Base-by-base conservation (phyloP, 2,888 invertebrate genomes). In the Aplocera efformata region DNA sequence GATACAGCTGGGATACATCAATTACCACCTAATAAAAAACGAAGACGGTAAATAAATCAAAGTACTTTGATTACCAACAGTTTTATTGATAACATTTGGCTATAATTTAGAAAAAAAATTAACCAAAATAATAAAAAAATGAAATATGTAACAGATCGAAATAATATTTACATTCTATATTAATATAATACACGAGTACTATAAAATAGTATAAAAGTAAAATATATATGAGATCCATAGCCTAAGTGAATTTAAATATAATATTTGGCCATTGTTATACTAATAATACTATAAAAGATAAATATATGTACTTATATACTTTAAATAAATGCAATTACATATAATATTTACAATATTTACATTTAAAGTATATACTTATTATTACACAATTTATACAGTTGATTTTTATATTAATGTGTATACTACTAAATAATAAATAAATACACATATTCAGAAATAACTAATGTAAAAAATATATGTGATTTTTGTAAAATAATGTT, bases 11-110 rank as follows among this genome's bases (percentile, higher is more conserved):
- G n/a, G n/a, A n/a, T n/a, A n/a, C n/a, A n/a, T n/a, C n/a, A n/a
- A n/a, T n/a, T 17, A 17, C 5, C 13, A 17, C 13, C 13, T n/a
- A n/a, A n/a, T n/a, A 17, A 11, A 9, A 10, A 8, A 8, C 8
- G 10, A 33, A 34, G 29, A 29, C 28, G 22, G 6, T 1, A 30
- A 24, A 30, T 6, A 25, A 17, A 7, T 24, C 8, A 3, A 10
- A 24, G 29, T 26, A 20, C 34, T 36, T 52, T 58, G 69, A 73
- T 75, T 76, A 80, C 75, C 76, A 80, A 79, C 67, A 76, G 75
- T 75, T 79, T 64, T 70, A 74, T 78, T 77, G 62, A 74, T 73
- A 74, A 69, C 65, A 75, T 70, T 71, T 54, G 63, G 59, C 63
- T 68, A 70, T 63, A 69, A 63, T 68, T 62, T 60, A 68, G 65